Evolutionary conservation across 2,113 vertebrate genomes (phyloP), one percentile per base, ranked within the genome.

Genomic region (Ornithorhynchus anatinus): DNA sequence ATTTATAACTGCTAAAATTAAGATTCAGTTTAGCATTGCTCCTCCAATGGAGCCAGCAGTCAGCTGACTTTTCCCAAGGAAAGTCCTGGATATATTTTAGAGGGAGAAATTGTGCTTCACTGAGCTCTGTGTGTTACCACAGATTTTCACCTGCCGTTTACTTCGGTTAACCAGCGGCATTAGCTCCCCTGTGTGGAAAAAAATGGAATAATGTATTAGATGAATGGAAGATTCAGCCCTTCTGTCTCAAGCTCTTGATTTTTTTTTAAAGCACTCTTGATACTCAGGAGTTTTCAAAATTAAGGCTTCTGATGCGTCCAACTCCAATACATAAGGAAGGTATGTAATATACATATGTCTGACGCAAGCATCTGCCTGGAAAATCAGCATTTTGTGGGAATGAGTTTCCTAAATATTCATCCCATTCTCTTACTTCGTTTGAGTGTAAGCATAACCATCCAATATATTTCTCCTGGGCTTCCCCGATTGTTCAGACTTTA

Each of bases 91-190:
- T 66, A 43, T 59, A 25, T 42, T 58, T 67, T 39, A 62, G 52
- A 54, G 47, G 70, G 6, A 14, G 29, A 69, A 69, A 54, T 20
- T 37, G 6, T 32, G n/a, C 64, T 1, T 32, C 44, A 48, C 12
- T 25, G 36, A 66, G 35, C 65, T 45, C n/a, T 33, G 40, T 22
- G 43, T 72, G 33, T 75, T 69, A 62, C 56, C 39, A 38, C 37
- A 32, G 29, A 38, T n/a, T n/a, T n/a, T 65, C 54, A 51, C 52
- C 51, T 35, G 23, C 39, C 57, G 25, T 33, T 61, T 72, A 47
- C 52, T 65, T 62, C 68, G 37, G 48, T 11, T 75, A 72, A 77
- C 64, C 51, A 52, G 32, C 72, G 69, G 12, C 37, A 52, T 58
- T 61, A 66, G 8, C 40, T 78, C 5, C 17, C 45, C 51, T 62